Conservation (phyloP, 2,888 invertebrate species). For the Phalera bucephala region DNA sequence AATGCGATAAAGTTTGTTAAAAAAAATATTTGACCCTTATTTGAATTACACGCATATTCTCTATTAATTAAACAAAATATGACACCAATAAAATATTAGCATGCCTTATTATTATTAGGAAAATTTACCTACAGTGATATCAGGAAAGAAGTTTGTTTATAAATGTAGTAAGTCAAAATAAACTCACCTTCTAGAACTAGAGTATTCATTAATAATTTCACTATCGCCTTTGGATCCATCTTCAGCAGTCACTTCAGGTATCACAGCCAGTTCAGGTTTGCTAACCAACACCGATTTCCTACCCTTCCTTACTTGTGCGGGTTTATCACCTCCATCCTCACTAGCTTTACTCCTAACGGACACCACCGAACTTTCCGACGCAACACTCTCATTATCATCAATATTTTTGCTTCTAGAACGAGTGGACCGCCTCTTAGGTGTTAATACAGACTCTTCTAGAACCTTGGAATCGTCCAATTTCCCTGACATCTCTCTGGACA, state of each 20-base stretch:
- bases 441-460: slow-evolving; percentile 46
- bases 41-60: too few species aligned
- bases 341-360: slow-evolving; percentile 48
- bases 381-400: slow-evolving; percentile 64
- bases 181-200: slow-evolving; percentile 58
- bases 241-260: slow-evolving; percentile 65
- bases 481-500: slow-evolving; percentile 62
- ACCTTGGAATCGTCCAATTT: slow-evolving; percentile 49
- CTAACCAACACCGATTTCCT: slow-evolving; percentile 53
- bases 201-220: slow-evolving; percentile 51
- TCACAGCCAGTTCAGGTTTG: slow-evolving; percentile 70
- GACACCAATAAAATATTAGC: too few species aligned
- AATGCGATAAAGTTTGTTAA: too few species aligned
- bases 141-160: too few species aligned
- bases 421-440: slow-evolving; percentile 51
- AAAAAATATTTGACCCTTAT: too few species aligned
- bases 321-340: slow-evolving; percentile 45
- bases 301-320: slow-evolving; percentile 43
- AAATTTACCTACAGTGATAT: too few species aligned
- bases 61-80: too few species aligned
- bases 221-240: slow-evolving; percentile 35
- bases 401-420: slow-evolving; percentile 49
- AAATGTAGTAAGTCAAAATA: too few species aligned
- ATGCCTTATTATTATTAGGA: too few species aligned
- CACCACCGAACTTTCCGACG: slow-evolving; percentile 56